A percentile compares a stretch with the other conserved stretches of the same genome.
Evolutionary conservation across 2,888 invertebrate genomes (phyloP).

Genomic region (Scotopteryx bipunctaria): DNA sequence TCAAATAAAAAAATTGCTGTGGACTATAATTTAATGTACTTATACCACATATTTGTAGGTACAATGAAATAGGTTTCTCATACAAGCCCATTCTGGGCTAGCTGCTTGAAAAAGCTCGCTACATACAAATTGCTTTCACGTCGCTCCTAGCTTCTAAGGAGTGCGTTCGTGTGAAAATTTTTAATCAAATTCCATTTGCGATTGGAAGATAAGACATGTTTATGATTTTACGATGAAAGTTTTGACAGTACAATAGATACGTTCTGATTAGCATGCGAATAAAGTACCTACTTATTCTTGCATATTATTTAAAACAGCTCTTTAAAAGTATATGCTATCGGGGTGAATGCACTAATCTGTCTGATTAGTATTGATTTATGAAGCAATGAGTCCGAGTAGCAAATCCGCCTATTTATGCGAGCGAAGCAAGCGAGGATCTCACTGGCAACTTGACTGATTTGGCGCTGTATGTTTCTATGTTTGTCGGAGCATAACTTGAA

Average conservation of each 20-base stretch:
- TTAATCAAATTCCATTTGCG: slow-evolving; percentile 56
- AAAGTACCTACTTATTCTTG: background rate
- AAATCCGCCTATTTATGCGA: no score
- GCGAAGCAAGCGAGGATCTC: no score
- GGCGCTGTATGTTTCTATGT: no score
- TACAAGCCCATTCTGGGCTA: slow-evolving; percentile 30
- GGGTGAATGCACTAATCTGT: slow-evolving; percentile 24
- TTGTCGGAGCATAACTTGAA: no score
- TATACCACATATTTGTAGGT: background rate
- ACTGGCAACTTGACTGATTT: no score
- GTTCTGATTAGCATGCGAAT: slow-evolving; percentile 36
- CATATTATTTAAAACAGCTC: background rate
- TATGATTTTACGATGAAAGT: slow-evolving; percentile 45
- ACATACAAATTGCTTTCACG: slow-evolving; percentile 60
- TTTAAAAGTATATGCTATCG: background rate
- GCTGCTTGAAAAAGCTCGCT: slow-evolving; percentile 29
- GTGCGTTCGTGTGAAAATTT: slow-evolving; percentile 56
- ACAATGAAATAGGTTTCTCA: background rate
- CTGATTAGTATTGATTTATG: no score
- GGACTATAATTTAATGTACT: no score
- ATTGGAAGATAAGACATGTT: slow-evolving; percentile 38
- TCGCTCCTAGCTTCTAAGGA: slow-evolving; percentile 38
- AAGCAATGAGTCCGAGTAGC: no score
- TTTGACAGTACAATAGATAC: slow-evolving; percentile 55
- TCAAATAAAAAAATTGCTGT: no score